Base-by-base conservation (phyloP, 2,113 vertebrate species). In the Mesembrinibis cayennensis region DNA sequence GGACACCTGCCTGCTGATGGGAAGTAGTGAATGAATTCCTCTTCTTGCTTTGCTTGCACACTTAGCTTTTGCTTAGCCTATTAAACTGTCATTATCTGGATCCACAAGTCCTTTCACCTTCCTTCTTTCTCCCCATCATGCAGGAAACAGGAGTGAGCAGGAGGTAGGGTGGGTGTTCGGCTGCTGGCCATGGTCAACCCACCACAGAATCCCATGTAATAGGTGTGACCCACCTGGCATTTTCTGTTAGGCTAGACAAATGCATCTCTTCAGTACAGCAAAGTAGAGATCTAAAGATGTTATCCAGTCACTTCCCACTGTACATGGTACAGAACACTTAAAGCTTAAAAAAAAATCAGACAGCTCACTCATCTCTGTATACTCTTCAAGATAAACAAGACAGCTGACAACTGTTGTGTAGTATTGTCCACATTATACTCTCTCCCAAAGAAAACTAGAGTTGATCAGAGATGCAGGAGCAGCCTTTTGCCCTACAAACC, bases 61-160 rank as follows among this genome's bases (percentile, higher is more conserved):
- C 32, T 59, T 8, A 1, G 18, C 11, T 59, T 86, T 84, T 69
- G 11, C 50, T 66, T 92, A 84, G 44, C 1, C 1, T 30, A 53
- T 58, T 62, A 66, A 52, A 7, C 7, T 82, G 20, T 56, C 34
- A 13, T 45, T 36, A 59, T n/a, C 23, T 17, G n/a, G 59, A 38
- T 25, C 59, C 16, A 14, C 3, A 82, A 52, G 30, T 44, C 20
- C 78, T 80, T 62, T 34, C 26, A 29, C 16, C 8, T 53, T 62
- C 53, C 63, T 91, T 72, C n/a, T 49, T 71, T 14, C 16, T 40
- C 63, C 30, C 32, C 22, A 20, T 25, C 9, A 9, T 1, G 1
- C 2, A 23, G 30, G 3, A 45, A 20, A 69, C 6, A 56, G 5
- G 13, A 87, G 26, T 0, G 0, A 81, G 34, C 29, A 81, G 69